Evolutionary conservation across 2,113 vertebrate genomes (phyloP), one percentile per base, ranked within the genome.

Genomic region (Tetraodon nigroviridis): DNA sequence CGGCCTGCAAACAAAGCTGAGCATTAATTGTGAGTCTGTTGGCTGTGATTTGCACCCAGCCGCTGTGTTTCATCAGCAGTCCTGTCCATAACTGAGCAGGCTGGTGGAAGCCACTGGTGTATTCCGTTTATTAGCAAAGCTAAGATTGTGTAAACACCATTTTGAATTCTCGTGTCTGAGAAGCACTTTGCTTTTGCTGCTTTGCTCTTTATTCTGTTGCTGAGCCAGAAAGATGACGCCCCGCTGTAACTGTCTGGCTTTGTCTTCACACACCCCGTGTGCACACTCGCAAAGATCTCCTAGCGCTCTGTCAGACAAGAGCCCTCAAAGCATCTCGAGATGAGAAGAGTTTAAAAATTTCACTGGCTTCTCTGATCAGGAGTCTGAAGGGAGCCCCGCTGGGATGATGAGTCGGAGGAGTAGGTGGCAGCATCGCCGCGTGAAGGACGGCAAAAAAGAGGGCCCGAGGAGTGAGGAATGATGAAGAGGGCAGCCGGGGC

Each of bases 331-430:
- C 13, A 7, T 64, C 53, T 71, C 51, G 40, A 75, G 64, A 86
- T 78, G 66, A 78, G 61, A 76, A 22, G 57, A 61, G 27, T 8
- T 70, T 37, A 32, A 68, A 53, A 19, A 66, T 67, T 54, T 51
- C 20, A 32, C 67, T 55, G 63, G 27, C 29, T 76, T 51, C 49
- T 74, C 71, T 74, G 78, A 81, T 84, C 71, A 78, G 29, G 55
- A 64, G 55, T 60, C 64, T 78, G 62, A 55, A 48, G 58, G 67
- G 60, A 75, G 57, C 61, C 76, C 46, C 19, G 32, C 46, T 7
- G 79, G 68, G 78, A 69, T 40, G 66, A 75, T 49, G 71, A 75
- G 73, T 73, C 7, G 55, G 63, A 79, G 44, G 69, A 69, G 58
- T 61, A 64, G 61, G 71, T 67, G 83, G 61, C 49, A 50, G 24